phyloP scores from a whole-genome alignment of 1,140 invertebrate species.

The Megathymus violae region DNA sequence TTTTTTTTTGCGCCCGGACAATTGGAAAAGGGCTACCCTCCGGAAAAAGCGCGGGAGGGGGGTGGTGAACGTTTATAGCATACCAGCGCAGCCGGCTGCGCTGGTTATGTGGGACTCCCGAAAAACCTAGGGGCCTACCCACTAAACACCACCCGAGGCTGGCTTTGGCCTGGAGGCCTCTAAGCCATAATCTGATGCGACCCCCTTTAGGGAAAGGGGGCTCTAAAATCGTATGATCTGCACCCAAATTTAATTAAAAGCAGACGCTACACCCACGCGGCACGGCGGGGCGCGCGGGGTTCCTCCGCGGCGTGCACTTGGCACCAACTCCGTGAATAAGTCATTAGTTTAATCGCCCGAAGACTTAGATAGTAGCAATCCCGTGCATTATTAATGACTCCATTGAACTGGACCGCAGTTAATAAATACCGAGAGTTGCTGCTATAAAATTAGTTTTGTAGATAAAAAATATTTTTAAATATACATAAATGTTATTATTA shows the following conservation, averaged over 20 bases:
- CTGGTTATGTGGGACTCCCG: too few relatives aligned
- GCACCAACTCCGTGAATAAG: constrained; percentile 21
- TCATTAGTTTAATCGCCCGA: constrained; percentile 28
- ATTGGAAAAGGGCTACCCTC: too few relatives aligned
- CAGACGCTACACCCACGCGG: not conserved
- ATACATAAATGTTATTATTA: too few relatives aligned
- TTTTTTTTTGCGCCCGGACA: too few relatives aligned
- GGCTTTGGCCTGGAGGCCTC: too few relatives aligned
- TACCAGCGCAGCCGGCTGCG: too few relatives aligned
- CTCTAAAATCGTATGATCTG: not conserved
- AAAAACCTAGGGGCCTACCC: too few relatives aligned
- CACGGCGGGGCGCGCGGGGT: not conserved
- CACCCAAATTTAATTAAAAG: constrained; percentile 17
- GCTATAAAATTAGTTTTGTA: not conserved
- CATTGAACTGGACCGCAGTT: constrained; percentile 16
- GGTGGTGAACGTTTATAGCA: too few relatives aligned
- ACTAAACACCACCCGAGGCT: too few relatives aligned
- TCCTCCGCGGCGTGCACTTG: not conserved
- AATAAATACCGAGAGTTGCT: constrained; percentile 3
- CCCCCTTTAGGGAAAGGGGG: too few relatives aligned
- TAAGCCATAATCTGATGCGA: too few relatives aligned
- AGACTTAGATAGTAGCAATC: constrained; percentile 26
- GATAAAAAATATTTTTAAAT: not conserved
- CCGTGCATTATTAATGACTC: constrained; percentile 24
- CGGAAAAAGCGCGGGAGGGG: too few relatives aligned